These are phyloP conservation scores for Drosophila nigritarsus DNA, from an alignment of 2,888 invertebrate genomes.

Conservation along the genomic window DNA sequence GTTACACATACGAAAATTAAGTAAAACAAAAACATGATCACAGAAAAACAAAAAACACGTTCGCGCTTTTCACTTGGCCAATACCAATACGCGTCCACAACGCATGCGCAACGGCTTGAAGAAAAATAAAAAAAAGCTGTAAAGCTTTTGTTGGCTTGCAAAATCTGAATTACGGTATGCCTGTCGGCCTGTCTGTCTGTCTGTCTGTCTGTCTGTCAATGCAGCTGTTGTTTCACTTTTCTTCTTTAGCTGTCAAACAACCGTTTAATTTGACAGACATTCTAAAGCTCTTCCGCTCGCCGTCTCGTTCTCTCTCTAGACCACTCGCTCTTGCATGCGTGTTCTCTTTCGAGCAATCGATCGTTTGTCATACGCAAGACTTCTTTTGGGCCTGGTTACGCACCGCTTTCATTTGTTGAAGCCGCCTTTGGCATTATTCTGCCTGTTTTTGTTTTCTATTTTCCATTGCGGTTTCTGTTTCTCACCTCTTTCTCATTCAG, in stretches of 20 bases:
- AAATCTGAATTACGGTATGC: conserved; percentile 42
- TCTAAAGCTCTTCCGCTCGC: conserved; percentile 46
- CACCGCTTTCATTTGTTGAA: conserved; percentile 73
- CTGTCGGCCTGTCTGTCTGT: background rate
- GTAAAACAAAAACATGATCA: conserved; percentile 10
- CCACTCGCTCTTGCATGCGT: conserved; percentile 11
- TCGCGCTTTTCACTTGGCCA: conserved; percentile 75
- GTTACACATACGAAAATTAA: conserved; percentile 59
- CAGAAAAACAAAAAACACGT: conserved; percentile 40
- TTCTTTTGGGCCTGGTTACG: conserved; percentile 60
- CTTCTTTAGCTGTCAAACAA: conserved; percentile 42
- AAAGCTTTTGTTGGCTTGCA: conserved; percentile 38
- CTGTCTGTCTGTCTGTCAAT: conserved; percentile 13
- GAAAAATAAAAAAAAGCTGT: conserved; percentile 16
- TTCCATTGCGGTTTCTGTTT: conserved; percentile 27
- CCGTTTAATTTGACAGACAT: conserved; percentile 33
- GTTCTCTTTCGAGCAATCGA: conserved; percentile 5
- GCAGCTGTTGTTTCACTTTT: conserved; percentile 69
- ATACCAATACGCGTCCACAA: conserved; percentile 24
- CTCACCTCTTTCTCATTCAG: conserved; percentile 18
- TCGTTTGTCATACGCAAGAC: conserved; percentile 53
- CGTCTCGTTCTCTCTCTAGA: conserved; percentile 9
- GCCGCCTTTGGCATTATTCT: conserved; percentile 55
- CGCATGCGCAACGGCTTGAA: conserved; percentile 65
- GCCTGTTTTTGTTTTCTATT: conserved; percentile 31